Base-by-base conservation (phyloP, 2,888 invertebrate species). In the Anthrax anthrax region DNA sequence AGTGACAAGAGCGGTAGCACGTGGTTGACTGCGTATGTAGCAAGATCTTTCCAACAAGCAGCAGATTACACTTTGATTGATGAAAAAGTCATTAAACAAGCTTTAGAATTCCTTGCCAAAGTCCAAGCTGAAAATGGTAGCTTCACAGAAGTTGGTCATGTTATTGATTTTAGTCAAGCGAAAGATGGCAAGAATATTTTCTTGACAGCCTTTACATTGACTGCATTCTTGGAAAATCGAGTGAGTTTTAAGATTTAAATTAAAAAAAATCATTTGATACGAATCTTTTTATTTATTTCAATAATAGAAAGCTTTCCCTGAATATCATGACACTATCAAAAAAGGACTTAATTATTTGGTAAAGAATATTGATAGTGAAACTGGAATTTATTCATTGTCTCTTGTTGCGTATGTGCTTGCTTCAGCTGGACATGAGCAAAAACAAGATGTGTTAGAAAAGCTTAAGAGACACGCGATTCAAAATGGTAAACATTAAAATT, bases 11-110 rank as follows among this genome's bases (percentile, higher is more conserved):
- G 70, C 0, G 81, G 87, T 1, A 87, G 86, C 37, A 77, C 77
- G 1, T 84, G 84, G 87, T 67, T 91, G 49, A 89, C 90, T 2
- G 88, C 90, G 0, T 90, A 90, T 61, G 87, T 88, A 1, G 76
- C 80, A 1, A 76, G 83, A 54, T 80, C 85, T 1, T 85, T 91
- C 66, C 75, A 75, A 47, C 81, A 84, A 64, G 87, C 87, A 1
- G 72, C 70, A 37, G 67, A 72, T 18, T 81, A 80, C 58, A 82
- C 87, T 18, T 76, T 75, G 53, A 72, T 91, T 23, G 89, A 90
- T 52, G 71, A 75, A 29, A 66, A 67, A 42, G 74, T 87, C 6
- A 73, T 89, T 44, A 68, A 70, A 13, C 71, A 76, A 39, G 81
- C 84, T 4, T 65, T 88, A 14, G 70, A 77, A 42, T 91, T 86